Percentiles rank a stretch among this genome's conserved stretches.
These are phyloP conservation scores for Rhabdophis nuchalis DNA, from an alignment of 2,797 vertebrate genomes.

Conservation along the genomic window DNA sequence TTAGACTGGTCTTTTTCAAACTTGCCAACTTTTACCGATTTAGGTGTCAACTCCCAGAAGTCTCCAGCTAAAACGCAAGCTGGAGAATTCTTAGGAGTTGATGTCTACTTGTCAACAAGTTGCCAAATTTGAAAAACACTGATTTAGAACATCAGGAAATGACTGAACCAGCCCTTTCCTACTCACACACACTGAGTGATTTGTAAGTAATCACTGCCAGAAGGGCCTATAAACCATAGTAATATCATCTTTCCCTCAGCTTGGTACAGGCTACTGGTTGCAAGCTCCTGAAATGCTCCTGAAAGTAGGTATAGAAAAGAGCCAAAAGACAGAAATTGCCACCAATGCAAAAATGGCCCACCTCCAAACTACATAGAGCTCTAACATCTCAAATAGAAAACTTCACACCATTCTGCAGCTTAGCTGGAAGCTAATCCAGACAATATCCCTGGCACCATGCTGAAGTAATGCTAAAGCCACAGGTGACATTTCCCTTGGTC, in stretches of 20 bases:
- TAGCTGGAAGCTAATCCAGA: neutral
- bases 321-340: neutral
- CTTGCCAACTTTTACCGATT: neutral
- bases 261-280: neutral
- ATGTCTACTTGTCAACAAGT: neutral
- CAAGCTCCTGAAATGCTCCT: neutral
- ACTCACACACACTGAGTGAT: neutral
- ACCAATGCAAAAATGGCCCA: neutral
- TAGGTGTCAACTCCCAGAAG: neutral
- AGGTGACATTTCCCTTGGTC: neutral
- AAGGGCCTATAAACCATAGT: neutral
- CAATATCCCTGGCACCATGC: neutral
- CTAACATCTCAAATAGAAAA: neutral
- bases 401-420: neutral
- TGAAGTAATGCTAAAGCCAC: neutral
- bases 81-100: neutral
- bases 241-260: neutral
- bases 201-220: neutral
- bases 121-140: neutral
- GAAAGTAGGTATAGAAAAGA: neutral
- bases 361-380: neutral
- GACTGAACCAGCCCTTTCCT: neutral
- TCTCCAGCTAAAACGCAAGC: neutral
- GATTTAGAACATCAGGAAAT: neutral
- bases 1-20: neutral